phyloP scores from a whole-genome alignment of 2,888 invertebrate species.

The Leistus spinibarbis region DNA sequence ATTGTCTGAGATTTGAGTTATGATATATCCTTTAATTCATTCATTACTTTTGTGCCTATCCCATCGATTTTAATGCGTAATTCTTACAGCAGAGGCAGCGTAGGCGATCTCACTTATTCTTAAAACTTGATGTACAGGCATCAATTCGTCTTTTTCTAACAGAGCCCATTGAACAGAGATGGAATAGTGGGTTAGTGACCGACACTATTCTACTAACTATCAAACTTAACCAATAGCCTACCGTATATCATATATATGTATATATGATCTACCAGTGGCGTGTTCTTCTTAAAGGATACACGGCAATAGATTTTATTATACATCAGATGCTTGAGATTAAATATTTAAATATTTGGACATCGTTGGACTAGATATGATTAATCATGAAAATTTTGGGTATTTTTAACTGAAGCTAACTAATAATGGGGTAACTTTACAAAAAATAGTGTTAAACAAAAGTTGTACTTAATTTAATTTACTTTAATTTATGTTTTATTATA shows the following conservation, averaged over 20 bases:
- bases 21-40: neutral
- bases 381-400: too few species aligned
- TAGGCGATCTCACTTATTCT: neutral
- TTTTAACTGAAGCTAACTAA: too few species aligned
- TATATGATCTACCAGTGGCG: conserved; percentile 3
- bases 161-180: neutral
- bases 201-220: conserved; percentile 3
- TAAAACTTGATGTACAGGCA: neutral
- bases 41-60: neutral
- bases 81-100: neutral
- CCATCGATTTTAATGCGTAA: conserved; percentile 6
- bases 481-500: too few species aligned
- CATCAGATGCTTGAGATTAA: too few species aligned
- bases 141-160: conserved; percentile 2
- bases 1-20: neutral
- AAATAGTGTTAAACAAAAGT: too few species aligned
- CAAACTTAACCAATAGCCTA: conserved; percentile 13
- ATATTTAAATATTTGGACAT: too few species aligned
- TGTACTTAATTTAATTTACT: too few species aligned
- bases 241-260: conserved; percentile 16
- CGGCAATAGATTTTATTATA: neutral
- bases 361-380: too few species aligned
- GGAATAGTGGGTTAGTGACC: conserved; percentile 2
- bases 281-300: neutral
- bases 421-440: too few species aligned